Base-by-base conservation (phyloP, 2,797 vertebrate species). In the Sebastes iracundus region DNA sequence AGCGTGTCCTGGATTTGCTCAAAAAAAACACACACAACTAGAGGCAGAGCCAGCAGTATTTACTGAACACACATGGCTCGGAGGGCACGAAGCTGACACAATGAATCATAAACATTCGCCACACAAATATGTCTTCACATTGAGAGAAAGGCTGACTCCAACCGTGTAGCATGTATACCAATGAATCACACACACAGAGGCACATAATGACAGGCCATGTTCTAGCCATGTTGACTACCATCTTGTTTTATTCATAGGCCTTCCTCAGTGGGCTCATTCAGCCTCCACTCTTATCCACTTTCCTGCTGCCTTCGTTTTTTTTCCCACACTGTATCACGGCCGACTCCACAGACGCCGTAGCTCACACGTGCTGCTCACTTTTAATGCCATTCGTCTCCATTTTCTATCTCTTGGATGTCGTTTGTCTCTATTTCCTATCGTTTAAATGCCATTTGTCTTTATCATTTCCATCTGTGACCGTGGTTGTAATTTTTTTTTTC, bases 171-270 rank as follows among this genome's bases (percentile, higher is more conserved):
- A 60, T 80, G 72, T 79, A 42, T 64, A 59, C 75, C 32, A 11
- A 46, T 86, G 86, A 90, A 73, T 88, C 79, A 79, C 72, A 72
- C 2, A 20, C 77, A 60, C 52, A 77, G 55, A 77, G 33, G 71
- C 73, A 35, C 63, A 33, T 72, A 61, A 76, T 71, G 63, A 82
- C 72, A 55, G 58, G 78, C 63, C 62, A 4, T 75, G 81, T 71
- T 67, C 67, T 64, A 68, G 70, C 67, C 28, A 18, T 82, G 86
- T 71, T 77, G 71, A 81, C 75, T 77, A 67, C 60, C 69, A 14
- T 28, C 42, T 6, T 25, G 80, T 86, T 91, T 92, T 90, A 93
- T 92, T 92, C 84, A 91, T 91, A 69, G 58, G 18, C 12, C 65
- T 66, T 78, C 62, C 82, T 86, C 79, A 23, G 63, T 12, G 38